Conservation (phyloP, 1,140 invertebrate genomes). For the Palaemon carinicauda region DNA sequence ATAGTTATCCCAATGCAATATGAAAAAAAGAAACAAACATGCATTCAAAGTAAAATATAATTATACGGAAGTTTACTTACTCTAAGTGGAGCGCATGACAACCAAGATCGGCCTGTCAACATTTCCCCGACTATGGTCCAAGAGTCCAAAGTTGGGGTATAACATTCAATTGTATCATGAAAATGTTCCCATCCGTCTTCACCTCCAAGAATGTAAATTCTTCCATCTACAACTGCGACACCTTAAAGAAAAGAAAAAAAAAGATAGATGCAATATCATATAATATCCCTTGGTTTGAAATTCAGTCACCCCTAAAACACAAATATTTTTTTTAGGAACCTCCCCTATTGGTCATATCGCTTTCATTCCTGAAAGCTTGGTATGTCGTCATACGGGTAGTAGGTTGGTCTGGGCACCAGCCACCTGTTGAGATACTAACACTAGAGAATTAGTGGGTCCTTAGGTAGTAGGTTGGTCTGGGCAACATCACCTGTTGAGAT, state of each 20-base stretch:
- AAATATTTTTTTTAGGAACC: too few species aligned
- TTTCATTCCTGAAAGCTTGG: too few species aligned
- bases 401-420: too few species aligned
- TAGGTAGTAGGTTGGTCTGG: too few species aligned
- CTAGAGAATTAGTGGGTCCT: too few species aligned
- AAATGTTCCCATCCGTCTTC: slow-evolving; percentile 70
- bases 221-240: slow-evolving; percentile 66
- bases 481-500: too few species aligned
- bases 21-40: not conserved
- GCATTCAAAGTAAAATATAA: not conserved
- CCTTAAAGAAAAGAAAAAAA: slow-evolving; percentile 61
- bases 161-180: slow-evolving; percentile 69
- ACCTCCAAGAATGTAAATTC: slow-evolving; percentile 69
- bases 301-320: too few species aligned
- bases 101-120: slow-evolving; percentile 68
- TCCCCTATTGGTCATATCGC: too few species aligned
- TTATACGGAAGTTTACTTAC: slow-evolving; percentile 50
- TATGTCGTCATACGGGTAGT: too few species aligned
- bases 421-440: too few species aligned
- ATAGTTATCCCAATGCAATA: not conserved
- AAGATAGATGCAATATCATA: too few species aligned
- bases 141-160: slow-evolving; percentile 65
- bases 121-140: slow-evolving; percentile 68
- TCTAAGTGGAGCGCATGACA: slow-evolving; percentile 67
- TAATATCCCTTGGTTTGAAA: too few species aligned